Base-by-base conservation (phyloP, 2,113 vertebrate species). In the Phalacrocorax brasilianus region DNA sequence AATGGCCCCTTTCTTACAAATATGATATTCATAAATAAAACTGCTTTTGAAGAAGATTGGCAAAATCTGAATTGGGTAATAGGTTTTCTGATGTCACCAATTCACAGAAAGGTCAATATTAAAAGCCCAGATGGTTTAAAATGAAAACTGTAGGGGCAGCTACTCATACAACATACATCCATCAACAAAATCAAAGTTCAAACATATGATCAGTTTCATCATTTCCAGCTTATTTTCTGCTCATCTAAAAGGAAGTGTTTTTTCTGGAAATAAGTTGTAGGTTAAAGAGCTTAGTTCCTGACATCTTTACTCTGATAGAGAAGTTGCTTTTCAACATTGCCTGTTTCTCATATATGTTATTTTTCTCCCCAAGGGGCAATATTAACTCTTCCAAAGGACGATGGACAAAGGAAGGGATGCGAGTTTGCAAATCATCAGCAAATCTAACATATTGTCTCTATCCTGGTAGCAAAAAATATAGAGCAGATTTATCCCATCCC, bases 131-230 rank as follows among this genome's bases (percentile, higher is more conserved):
- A 91, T 87, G 55, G 89, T 87, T 95, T 87, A 70, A 91, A 92
- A 70, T 28, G 88, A 94, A 92, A 94, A 50, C 11, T 5, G 4
- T 62, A 79, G 62, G 20, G 87, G 73, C 89, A 89, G 74, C 84
- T 91, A 89, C 55, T 95, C 18, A 2, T 86, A 82, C 45, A 94
- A 91, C 77, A 88, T 47, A 35, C 38, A 77, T 80, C 67, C 55
- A 53, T 80, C 89, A 95, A 85, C 87, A 95, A 94, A 92, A 95
- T 66, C 85, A 88, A 92, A 89, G 91, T 94, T 97, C 77, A 92
- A 95, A 95, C 84, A 76, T 85, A 91, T 92, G 74, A 96, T 94
- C 80, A 22, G 71, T 95, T 96, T 97, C 77, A 11, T 95, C 2
- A 97, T 81, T 94, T 89, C 66, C 89, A 89, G 56, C 17, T 91